Conservation (phyloP, 2,797 vertebrate genomes). For the Gallinago nigripennis region DNA sequence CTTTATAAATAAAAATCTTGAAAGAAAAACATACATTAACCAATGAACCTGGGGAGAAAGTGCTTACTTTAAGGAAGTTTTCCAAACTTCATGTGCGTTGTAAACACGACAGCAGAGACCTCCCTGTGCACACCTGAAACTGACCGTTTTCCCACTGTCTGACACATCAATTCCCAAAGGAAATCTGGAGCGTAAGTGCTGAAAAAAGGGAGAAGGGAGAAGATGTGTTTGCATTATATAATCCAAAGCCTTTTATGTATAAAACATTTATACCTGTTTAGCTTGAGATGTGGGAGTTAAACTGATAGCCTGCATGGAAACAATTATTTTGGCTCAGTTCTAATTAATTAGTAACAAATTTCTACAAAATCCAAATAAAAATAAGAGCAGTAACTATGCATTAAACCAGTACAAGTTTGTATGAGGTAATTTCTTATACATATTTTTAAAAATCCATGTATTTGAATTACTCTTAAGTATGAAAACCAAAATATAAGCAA, state of each 20-base stretch:
- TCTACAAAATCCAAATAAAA: neutral
- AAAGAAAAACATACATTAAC: neutral
- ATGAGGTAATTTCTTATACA: neutral
- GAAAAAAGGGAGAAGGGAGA: neutral
- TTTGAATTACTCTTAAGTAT: neutral
- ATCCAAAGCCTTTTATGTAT: neutral
- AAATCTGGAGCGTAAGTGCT: neutral
- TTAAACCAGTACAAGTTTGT: neutral
- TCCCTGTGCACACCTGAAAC: neutral
- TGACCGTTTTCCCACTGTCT: neutral
- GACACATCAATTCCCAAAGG: neutral
- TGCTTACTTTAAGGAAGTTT: neutral
- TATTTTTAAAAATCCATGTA: neutral
- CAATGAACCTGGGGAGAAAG: neutral
- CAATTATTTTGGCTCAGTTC: neutral
- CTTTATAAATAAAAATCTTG: neutral
- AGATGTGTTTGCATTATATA: neutral
- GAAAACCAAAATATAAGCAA: neutral
- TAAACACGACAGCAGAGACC: neutral
- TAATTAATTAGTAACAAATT: neutral
- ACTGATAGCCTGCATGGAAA: neutral
- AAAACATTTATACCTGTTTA: neutral
- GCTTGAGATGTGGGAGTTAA: neutral
- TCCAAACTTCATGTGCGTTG: neutral
- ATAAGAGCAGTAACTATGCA: neutral